Base-by-base conservation (phyloP, 2,113 vertebrate genomes). In the Peromyscus leucopus region DNA sequence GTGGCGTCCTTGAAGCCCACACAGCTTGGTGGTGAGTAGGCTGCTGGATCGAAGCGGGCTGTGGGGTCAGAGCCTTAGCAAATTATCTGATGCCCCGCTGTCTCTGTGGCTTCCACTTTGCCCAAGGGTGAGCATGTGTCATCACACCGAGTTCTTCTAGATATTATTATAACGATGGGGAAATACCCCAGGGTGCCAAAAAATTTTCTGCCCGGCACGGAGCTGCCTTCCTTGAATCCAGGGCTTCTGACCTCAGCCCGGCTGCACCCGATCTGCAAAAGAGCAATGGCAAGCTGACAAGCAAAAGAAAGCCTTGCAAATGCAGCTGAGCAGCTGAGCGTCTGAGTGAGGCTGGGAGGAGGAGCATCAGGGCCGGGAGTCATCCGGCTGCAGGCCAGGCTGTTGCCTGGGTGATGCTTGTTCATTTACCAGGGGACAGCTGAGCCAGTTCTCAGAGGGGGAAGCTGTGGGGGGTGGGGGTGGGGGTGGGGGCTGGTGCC, bases 391-490 rank as follows among this genome's bases (percentile, higher is more conserved):
- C 67, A 39, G 97, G 98, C 98, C 98, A 98, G 42, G 94, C 96
- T 3, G 97, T 98, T 97, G 98, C 98, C 98, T 98, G 97, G 98
- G 98, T 84, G 97, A 98, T 96, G 96, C 97, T 98, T 97, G 97
- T 97, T 96, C 89, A 97, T 98, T 98, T 98, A 98, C 96, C 97
- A 96, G 97, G 84, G n/a, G 97, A 95, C 95, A 96, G 96, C 97
- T 90, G 97, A 98, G 98, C 98, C 97, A 97, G 55, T 96, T 98
- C 97, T 98, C 97, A 85, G 96, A 97, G 98, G 96, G 94, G 98
- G 93, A 97, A 97, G 92, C 97, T 51, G 82, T 88, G 46, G 33
- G 61, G 84, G 85, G 9, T 9, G 51, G 51, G 51, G 51, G 51
- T 9, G 51, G 51, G 51, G 51, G 51, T 51, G 91, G 93, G 91